Evolutionary conservation across 2,113 vertebrate species (phyloP).

Genomic region (Indri indri): DNA sequence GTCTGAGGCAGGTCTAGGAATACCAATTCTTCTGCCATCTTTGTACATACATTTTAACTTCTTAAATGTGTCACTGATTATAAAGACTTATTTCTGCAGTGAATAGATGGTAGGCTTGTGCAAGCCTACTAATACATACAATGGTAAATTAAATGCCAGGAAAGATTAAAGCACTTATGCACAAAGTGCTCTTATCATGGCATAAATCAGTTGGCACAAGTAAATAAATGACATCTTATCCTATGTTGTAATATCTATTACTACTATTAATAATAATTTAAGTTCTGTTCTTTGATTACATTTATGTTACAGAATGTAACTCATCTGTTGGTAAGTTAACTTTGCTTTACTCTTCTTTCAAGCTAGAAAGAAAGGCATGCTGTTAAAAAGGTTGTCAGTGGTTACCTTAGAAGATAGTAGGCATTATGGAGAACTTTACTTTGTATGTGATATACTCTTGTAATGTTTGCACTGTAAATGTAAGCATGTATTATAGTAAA

Average conservation of each 20-base stretch:
- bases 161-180: neutral
- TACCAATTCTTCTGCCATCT: neutral
- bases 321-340: neutral
- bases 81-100: neutral
- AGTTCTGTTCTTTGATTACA: neutral
- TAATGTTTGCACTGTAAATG: neutral
- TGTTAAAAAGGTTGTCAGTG: neutral
- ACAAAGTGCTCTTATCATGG: neutral
- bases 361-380: neutral
- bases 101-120: neutral
- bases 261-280: neutral
- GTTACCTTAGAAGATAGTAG: neutral
- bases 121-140: neutral
- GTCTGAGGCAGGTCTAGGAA: neutral
- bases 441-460: neutral
- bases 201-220: neutral
- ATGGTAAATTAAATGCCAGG: neutral
- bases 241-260: neutral
- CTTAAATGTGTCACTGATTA: neutral
- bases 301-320: conserved; percentile 1
- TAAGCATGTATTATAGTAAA: neutral
- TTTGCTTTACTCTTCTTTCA: neutral
- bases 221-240: neutral
- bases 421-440: neutral
- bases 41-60: neutral